Evolutionary conservation across 2,113 vertebrate species (phyloP).

Genomic region (Sitta europaea): DNA sequence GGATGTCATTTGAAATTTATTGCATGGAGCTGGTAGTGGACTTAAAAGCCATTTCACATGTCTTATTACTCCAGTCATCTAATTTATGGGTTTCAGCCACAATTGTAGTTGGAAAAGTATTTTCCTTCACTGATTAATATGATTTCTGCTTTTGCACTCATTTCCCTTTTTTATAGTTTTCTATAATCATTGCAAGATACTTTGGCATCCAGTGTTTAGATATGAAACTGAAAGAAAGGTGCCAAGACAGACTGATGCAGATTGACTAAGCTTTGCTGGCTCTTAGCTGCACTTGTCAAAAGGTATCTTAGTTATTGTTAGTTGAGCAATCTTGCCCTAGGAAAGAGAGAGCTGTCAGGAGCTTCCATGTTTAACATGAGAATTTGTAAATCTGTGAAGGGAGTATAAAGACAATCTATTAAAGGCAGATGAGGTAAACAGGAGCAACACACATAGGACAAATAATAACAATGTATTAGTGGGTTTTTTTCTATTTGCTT

Average conservation of each 20-base stretch:
- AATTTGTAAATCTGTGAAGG: conserved; percentile 26
- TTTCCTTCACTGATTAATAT: conserved; percentile 73
- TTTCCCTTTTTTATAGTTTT: conserved; percentile 14
- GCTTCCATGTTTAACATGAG: conserved; percentile 51
- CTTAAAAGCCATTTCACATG: conserved; percentile 81
- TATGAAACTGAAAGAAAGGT: conserved; percentile 47
- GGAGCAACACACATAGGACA: background rate
- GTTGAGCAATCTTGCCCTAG: conserved; percentile 68
- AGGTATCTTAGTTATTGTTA: conserved; percentile 64
- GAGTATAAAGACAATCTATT: conserved; percentile 44
- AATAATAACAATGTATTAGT: background rate
- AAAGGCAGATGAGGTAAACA: conserved; percentile 13
- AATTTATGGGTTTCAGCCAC: conserved; percentile 77
- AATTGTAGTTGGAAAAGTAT: conserved; percentile 67
- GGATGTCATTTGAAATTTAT: conserved; percentile 82
- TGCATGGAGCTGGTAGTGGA: conserved; percentile 73
- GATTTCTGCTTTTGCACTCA: conserved; percentile 63
- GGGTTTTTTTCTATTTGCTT: rapidly evolving
- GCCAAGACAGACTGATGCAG: conserved; percentile 38
- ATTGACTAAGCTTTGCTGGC: conserved; percentile 60
- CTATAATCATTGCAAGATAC: background rate
- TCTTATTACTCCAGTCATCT: conserved; percentile 81
- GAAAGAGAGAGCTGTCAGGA: conserved; percentile 65
- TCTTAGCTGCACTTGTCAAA: conserved; percentile 71
- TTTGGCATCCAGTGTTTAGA: conserved; percentile 8